Evolutionary conservation across 2,888 invertebrate species (phyloP).

Genomic region (Willowsia nigromaculata): DNA sequence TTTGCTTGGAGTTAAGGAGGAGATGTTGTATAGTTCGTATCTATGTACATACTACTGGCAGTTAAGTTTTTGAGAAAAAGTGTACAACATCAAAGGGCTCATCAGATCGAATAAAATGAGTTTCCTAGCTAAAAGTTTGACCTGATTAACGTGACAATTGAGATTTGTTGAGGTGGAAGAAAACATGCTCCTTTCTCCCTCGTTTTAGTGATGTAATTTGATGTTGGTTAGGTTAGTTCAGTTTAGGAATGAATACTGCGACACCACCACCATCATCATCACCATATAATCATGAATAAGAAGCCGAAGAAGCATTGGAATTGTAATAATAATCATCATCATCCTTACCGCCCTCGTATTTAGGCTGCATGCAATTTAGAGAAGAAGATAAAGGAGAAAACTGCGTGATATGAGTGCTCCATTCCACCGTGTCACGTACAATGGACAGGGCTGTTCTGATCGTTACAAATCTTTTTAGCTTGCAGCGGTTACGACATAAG

Average conservation of each 20-base stretch:
- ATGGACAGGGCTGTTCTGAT: neutral
- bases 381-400: conserved; percentile 30
- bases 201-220: neutral
- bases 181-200: conserved; percentile 27
- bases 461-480: neutral
- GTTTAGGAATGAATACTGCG: neutral
- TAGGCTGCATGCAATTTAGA: conserved; percentile 35
- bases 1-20: no score
- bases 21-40: no score
- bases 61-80: conserved; percentile 14
- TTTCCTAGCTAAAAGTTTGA: conserved; percentile 67
- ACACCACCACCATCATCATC: neutral
- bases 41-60: no score
- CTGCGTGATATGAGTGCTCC: conserved; percentile 24
- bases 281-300: conserved; percentile 30
- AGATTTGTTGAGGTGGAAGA: conserved; percentile 71
- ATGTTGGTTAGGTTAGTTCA: neutral
- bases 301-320: neutral
- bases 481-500: neutral
- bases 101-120: conserved; percentile 71
- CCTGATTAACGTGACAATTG: conserved; percentile 74
- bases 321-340: conserved; percentile 23
- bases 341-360: neutral
- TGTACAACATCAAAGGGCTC: conserved; percentile 53
- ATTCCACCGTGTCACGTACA: conserved; percentile 17